Evolutionary conservation across 2,113 vertebrate genomes (phyloP), one percentile per base, ranked within the genome.

Genomic region (Platysteira castanea): DNA sequence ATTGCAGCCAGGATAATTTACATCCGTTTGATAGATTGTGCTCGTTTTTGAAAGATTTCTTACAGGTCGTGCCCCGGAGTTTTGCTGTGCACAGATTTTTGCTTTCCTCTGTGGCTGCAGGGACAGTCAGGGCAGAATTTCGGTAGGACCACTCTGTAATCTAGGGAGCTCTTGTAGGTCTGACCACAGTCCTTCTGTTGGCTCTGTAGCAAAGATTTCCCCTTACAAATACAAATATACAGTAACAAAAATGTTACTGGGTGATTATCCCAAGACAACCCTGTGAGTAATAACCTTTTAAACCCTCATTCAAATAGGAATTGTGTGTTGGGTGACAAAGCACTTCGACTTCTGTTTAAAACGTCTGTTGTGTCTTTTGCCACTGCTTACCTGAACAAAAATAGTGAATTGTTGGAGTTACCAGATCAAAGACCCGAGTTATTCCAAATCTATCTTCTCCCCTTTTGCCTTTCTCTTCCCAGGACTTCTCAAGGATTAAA

Each of bases 41-140:
- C 42, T 92, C 0, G 1, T 57, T 90, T 95, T 73, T 37, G 7
- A 21, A 41, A 30, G 67, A 35, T 68, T 73, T 70, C 57, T 68
- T 79, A 15, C 46, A 53, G 52, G 76, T 73, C 4, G 1, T 27
- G 30, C 42, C 56, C 53, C 0, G 0, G 42, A 11, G 77, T n/a
- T 74, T 11, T 47, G 46, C 35, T 69, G 15, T 31, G 33, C 18
- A 4, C 4, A 8, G 42, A 15, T 42, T 59, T 90, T 89, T 84
- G 24, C 41, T 85, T 46, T 69, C 3, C 30, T 64, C 28, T 68
- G 37, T 61, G 44, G 42, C 63, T 84, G 42, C 39, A 57, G 63
- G 44, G 59, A 50, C 20, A 9, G 49, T 67, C 21, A 15, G 73
- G 47, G 33, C 71, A 47, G 44, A 68, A 39, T 54, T 91, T 35